Evolutionary conservation across 1,140 invertebrate species (phyloP).

Genomic region (Sarcophaga bullata): DNA sequence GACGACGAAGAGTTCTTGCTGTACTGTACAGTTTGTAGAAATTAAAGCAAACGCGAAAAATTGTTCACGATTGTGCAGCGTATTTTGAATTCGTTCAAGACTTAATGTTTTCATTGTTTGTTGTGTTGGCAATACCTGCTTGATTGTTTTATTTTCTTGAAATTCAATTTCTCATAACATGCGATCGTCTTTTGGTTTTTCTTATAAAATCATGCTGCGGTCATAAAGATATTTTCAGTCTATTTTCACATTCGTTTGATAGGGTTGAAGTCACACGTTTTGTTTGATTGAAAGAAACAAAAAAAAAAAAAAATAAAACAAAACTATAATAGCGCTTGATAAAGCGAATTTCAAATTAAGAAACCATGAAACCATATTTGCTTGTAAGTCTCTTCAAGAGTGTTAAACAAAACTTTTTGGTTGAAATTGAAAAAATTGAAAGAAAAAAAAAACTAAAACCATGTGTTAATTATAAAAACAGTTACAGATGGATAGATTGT

Average conservation of each 20-base stretch:
- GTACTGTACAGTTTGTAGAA: too few species aligned
- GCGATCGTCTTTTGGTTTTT: neutral
- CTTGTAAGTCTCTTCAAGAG: neutral
- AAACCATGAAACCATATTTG: neutral
- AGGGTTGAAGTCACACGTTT: neutral
- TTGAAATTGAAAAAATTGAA: too few species aligned
- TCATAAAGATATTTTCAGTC: slow-evolving; percentile 6
- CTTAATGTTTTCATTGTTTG: neutral
- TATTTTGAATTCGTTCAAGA: neutral
- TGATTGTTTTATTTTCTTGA: slow-evolving; percentile 6
- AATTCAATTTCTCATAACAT: neutral
- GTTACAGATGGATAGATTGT: too few species aligned
- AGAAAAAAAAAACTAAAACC: too few species aligned
- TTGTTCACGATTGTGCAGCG: too few species aligned
- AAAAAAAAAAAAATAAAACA: neutral
- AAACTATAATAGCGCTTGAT: neutral
- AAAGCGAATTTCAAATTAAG: neutral
- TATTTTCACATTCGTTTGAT: slow-evolving; percentile 2
- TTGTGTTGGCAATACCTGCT: neutral
- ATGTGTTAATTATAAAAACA: too few species aligned
- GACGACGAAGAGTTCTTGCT: too few species aligned
- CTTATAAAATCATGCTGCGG: slow-evolving; percentile 9
- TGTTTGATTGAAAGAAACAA: neutral
- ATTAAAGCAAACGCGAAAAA: too few species aligned
- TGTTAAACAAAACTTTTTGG: too few species aligned